Evolutionary conservation across 2,113 vertebrate species (phyloP).

Genomic region (Erinaceus europaeus): DNA sequence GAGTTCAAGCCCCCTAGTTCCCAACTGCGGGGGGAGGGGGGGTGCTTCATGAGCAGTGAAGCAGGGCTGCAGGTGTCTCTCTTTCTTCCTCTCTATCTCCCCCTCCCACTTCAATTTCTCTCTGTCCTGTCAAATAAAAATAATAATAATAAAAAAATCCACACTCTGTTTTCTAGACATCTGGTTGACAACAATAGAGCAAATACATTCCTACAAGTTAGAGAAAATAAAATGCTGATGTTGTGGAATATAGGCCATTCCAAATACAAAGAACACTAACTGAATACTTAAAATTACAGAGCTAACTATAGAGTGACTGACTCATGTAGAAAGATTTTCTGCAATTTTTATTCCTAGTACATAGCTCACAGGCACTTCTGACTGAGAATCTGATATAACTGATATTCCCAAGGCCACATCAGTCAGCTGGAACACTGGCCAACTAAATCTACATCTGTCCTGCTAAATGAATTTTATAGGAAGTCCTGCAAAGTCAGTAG

Average conservation of each 20-base stretch:
- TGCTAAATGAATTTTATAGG: neutral
- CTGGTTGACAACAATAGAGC: neutral
- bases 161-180: neutral
- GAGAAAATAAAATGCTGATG: constrained; percentile 28
- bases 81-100: too few species aligned
- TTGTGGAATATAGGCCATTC: neutral
- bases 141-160: too few species aligned
- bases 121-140: too few species aligned
- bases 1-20: too few species aligned
- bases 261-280: constrained; percentile 14
- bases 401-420: neutral
- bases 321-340: constrained; percentile 20
- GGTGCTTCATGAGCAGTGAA: too few species aligned
- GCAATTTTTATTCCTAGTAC: neutral
- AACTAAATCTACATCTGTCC: neutral
- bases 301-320: constrained; percentile 19
- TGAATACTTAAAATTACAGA: neutral
- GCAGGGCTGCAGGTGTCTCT: too few species aligned
- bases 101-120: too few species aligned
- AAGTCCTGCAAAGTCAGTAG: neutral
- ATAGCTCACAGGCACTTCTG: neutral
- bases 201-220: neutral
- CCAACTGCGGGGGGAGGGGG: too few species aligned
- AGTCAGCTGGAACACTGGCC: neutral
- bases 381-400: neutral